Percentiles rank a stretch among this genome's conserved stretches.
Conservation (phyloP, 2,888 invertebrate genomes). For the Chamaedrilus cognettii region DNA sequence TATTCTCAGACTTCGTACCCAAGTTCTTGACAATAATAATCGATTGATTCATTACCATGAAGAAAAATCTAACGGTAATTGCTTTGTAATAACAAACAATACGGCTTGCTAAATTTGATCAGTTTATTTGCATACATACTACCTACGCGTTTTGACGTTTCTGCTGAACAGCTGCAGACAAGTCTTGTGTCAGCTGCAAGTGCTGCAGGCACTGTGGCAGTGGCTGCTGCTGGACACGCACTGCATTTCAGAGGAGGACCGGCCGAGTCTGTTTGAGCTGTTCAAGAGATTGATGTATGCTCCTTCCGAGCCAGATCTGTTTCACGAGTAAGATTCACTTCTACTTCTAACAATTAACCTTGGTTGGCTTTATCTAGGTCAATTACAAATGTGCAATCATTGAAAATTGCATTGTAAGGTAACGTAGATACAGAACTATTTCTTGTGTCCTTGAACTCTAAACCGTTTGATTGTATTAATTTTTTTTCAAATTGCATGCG, state of each 20-base stretch:
- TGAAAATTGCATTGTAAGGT: background rate
- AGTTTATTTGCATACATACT: too few relatives aligned
- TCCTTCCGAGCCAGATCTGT: background rate
- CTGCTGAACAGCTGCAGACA: constrained; percentile 1
- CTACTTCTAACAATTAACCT: background rate
- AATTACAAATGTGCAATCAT: background rate
- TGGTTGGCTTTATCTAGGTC: background rate
- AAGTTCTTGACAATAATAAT: too few relatives aligned
- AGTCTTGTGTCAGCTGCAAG: background rate
- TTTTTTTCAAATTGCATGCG: too few relatives aligned
- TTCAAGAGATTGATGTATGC: background rate
- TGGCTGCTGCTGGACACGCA: background rate
- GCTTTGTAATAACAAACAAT: too few relatives aligned
- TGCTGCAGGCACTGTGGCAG: background rate
- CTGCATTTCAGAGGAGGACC: background rate
- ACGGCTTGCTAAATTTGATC: too few relatives aligned
- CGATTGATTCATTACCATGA: too few relatives aligned
- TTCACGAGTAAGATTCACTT: background rate
- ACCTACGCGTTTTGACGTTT: too few relatives aligned
- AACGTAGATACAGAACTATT: too few relatives aligned
- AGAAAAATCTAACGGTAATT: too few relatives aligned
- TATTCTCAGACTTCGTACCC: too few relatives aligned
- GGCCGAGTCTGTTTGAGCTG: background rate
- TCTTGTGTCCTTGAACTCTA: too few relatives aligned
- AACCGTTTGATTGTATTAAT: too few relatives aligned